phyloP scores from a whole-genome alignment of 2,113 vertebrate genomes.

The Chaetodon trifascialis region DNA sequence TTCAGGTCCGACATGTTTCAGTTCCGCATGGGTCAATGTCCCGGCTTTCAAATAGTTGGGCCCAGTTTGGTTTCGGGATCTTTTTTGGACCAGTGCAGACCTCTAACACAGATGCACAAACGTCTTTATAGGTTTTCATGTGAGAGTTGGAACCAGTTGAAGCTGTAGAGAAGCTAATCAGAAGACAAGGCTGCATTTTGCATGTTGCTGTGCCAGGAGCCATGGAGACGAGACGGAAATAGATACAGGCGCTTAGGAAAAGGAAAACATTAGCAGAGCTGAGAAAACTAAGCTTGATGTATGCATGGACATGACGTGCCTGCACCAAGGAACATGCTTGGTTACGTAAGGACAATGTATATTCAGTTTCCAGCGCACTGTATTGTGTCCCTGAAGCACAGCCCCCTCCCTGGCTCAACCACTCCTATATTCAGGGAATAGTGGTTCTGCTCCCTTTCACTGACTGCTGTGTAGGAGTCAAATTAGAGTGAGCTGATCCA shows the following conservation, averaged over 20 bases:
- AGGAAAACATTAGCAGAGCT: slow-evolving; percentile 47
- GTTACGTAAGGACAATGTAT: slow-evolving; percentile 48
- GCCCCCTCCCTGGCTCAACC: background rate
- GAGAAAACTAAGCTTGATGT: slow-evolving; percentile 45
- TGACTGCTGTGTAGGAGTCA: slow-evolving; percentile 67
- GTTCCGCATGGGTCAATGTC: too few relatives aligned
- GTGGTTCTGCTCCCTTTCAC: slow-evolving; percentile 56
- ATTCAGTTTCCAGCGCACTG: slow-evolving; percentile 29
- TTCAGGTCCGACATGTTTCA: too few relatives aligned
- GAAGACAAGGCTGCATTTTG: slow-evolving; percentile 26
- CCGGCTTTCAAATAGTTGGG: too few relatives aligned
- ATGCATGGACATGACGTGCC: slow-evolving; percentile 16
- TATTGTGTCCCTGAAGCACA: slow-evolving; percentile 38
- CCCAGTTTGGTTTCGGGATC: too few relatives aligned
- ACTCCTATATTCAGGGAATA: slow-evolving; percentile 28
- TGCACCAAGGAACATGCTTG: slow-evolving; percentile 12
- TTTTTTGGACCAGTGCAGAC: too few relatives aligned
- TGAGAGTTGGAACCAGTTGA: background rate
- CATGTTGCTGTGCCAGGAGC: slow-evolving; percentile 41
- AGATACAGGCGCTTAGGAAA: slow-evolving; percentile 50
- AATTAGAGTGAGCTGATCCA: slow-evolving; percentile 62
- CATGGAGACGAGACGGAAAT: slow-evolving; percentile 62
- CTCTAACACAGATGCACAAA: background rate
- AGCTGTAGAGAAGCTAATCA: slow-evolving; percentile 25
- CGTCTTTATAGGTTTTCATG: slow-evolving; percentile 20